Evolutionary conservation across 2,113 vertebrate genomes (phyloP), one percentile per base, ranked within the genome.

Genomic region (Lontra canadensis): DNA sequence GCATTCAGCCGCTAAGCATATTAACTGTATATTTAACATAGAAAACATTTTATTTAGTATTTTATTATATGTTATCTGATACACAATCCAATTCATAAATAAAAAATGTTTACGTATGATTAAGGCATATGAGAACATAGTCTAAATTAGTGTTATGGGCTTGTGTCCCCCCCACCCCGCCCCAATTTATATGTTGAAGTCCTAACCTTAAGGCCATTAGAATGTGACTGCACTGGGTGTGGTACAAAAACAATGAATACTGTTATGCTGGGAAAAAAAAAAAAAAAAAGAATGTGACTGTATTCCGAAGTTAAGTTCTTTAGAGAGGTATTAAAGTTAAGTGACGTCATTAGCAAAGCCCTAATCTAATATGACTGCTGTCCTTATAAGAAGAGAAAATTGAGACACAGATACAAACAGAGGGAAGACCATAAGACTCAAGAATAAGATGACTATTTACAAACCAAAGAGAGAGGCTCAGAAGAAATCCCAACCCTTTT

Each of bases 11-110:
- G 80, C 61, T 88, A 89, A 85, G 20, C 6, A 49, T 87, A 73
- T 83, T 92, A 90, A 36, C 71, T 69, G 26, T 76, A 83, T 87
- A 95, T 86, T 93, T 97, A 81, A 81, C 26, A 79, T 39, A 74
- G 10, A 81, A 92, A 92, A 76, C 57, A 8, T 42, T 25, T 63
- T 92, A 84, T 39, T 49, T 90, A 73, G 17, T 34, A 12, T 52
- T 63, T 44, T 95, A 52, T 73, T 61, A 4, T 90, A 65, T 55
- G 4, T 47, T 96, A 81, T 83, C 13, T 80, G 67, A 82, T 80
- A 23, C 17, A n/a, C 25, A 23, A 83, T 87, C 44, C 39, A 87
- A 47, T 71, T 90, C 29, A 78, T 67, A 74, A 85, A 78, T 7
- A 80, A 49, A 86, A 80, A 74, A 67, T 85, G 9, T 93, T 59